A percentile compares a stretch with the other conserved stretches of the same genome.
phyloP scores from a whole-genome alignment of 2,888 invertebrate species.

The Adelphocoris suturalis region DNA sequence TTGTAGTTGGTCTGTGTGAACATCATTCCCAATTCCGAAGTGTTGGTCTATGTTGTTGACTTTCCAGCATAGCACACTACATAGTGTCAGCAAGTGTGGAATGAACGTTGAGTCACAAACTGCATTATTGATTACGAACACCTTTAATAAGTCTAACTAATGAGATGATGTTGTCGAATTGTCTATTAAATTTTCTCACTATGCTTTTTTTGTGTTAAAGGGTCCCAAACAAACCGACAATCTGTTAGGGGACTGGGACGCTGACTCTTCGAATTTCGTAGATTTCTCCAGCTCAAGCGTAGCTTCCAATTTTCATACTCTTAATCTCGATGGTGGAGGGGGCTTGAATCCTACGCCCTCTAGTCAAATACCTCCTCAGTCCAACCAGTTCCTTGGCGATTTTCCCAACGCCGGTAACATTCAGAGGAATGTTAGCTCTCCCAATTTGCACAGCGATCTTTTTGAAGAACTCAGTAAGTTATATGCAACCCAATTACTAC shows the following conservation, averaged over 20 bases:
- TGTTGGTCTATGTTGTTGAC: too few species aligned
- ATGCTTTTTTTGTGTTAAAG: constrained; percentile 9
- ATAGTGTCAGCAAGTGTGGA: too few species aligned
- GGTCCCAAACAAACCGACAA: constrained; percentile 68
- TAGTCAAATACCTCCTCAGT: constrained; percentile 40
- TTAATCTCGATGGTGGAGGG: constrained; percentile 56
- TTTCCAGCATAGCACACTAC: too few species aligned
- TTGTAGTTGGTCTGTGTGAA: too few species aligned
- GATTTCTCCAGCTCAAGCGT: constrained; percentile 64
- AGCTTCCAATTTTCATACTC: constrained; percentile 67
- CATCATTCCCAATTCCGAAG: too few species aligned
- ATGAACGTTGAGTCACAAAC: too few species aligned
- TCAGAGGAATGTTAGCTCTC: constrained; percentile 80
- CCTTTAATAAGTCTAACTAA: too few species aligned
- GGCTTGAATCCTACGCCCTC: constrained; percentile 46
- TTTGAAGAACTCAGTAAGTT: constrained; percentile 85
- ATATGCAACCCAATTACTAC: too few species aligned
- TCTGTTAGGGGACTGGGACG: constrained; percentile 73
- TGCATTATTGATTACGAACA: too few species aligned
- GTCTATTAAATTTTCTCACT: background rate
- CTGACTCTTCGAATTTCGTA: constrained; percentile 46
- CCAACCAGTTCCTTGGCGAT: constrained; percentile 37
- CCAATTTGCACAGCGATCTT: constrained; percentile 83
- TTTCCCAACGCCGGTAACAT: constrained; percentile 75
- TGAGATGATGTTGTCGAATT: too few species aligned